A percentile compares a stretch with the other conserved stretches of the same genome.
Evolutionary conservation across 2,888 invertebrate genomes (phyloP).

Genomic region (Andrena dorsata): DNA sequence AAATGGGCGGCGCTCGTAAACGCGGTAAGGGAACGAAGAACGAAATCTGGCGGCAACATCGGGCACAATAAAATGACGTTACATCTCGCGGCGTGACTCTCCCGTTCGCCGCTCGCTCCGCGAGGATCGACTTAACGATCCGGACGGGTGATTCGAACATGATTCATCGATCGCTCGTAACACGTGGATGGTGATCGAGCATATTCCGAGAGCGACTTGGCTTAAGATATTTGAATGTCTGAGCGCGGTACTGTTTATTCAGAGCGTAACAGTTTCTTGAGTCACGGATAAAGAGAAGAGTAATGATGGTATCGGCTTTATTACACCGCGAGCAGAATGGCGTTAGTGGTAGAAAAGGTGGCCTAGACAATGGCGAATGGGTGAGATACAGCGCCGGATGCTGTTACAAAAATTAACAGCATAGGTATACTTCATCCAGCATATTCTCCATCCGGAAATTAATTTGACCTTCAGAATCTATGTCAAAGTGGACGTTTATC

Average conservation of each 20-base stretch:
- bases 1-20: constrained; percentile 16
- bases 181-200: constrained; percentile 46
- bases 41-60: constrained; percentile 9
- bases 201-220: constrained; percentile 20
- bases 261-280: background rate
- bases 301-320: background rate
- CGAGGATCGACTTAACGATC: constrained; percentile 59
- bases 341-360: too few species aligned
- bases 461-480: too few species aligned
- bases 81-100: constrained; percentile 57
- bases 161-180: constrained; percentile 58
- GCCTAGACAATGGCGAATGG: too few species aligned
- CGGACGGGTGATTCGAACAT: constrained; percentile 43
- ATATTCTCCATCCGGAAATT: too few species aligned
- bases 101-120: constrained; percentile 39
- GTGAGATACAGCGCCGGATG: too few species aligned
- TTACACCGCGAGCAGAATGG: background rate
- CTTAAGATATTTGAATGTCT: constrained; percentile 20
- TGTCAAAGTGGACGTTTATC: too few species aligned
- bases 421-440: too few species aligned
- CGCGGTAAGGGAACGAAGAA: background rate
- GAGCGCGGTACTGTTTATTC: background rate
- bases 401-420: too few species aligned
- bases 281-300: background rate
- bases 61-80: constrained; percentile 57